Base-by-base conservation (phyloP, 2,888 invertebrate species). In the Cybosia mesomella region DNA sequence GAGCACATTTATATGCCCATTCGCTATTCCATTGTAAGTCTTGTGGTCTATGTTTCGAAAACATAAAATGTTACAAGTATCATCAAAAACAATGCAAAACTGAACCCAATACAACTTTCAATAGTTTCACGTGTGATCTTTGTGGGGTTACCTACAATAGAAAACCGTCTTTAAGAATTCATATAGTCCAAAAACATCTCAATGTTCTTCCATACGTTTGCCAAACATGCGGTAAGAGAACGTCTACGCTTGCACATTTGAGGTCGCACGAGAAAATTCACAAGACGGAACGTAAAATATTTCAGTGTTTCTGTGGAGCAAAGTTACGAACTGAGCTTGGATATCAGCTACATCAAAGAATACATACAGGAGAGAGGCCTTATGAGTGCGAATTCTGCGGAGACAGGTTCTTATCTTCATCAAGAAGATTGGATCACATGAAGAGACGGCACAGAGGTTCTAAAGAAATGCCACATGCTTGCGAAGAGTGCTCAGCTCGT, bases 141-240 rank as follows among this genome's bases (percentile, higher is more conserved):
- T 94, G 94, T 73, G 92, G 91, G 0, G 83, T 76, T 0, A 83
- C 79, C 0, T 94, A 94, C 71, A 81, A 86, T 4, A 89, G 89
- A 13, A 94, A 94, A 62, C 91, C 92, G 0, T 94, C 94, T 0
- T 69, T 94, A 0, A 85, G 87, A 3, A 87, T 89, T 2, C 94
- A 94, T 66, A 92, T 94, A 11, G 77, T 91, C 0, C 92, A 93
- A 55, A 94, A 94, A 72, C 94, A 94, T 73, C 68, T 94, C 0
- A 86, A 91, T 54, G 86, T 93, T 0, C 70, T 92, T 0, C 93
- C 93, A 0, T 91, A 85, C 57, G 84, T 87, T 0, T 94, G 94
- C 53, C 83, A 87, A 13, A 81, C 80, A 0, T 94, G 94, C 57
- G 93, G 93, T 0, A 94, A 94, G 62, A 83, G 92, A 0, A 87